A percentile compares a stretch with the other conserved stretches of the same genome.
Evolutionary conservation across 2,797 vertebrate genomes (phyloP).

Genomic region (Falco concolor): DNA sequence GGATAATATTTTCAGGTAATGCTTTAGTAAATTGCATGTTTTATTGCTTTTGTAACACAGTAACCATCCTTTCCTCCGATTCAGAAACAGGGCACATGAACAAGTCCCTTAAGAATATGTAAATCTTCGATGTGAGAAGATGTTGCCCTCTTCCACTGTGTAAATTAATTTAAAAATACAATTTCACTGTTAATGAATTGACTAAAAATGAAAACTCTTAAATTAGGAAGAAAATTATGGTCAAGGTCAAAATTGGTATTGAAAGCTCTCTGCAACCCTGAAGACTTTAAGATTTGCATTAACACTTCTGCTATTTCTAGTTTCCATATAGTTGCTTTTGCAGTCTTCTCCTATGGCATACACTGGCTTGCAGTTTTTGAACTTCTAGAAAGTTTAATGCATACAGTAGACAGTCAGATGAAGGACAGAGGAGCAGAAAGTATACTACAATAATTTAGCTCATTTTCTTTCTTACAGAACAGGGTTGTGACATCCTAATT

Average conservation of each 20-base stretch:
- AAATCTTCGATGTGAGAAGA: background rate
- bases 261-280: background rate
- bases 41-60: slow-evolving; percentile 36
- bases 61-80: background rate
- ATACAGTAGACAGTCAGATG: background rate
- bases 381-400: background rate
- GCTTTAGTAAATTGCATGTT: slow-evolving; percentile 29
- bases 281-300: background rate
- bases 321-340: background rate
- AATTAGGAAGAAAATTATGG: background rate
- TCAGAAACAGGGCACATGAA: background rate
- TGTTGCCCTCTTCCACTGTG: background rate
- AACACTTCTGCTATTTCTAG: background rate
- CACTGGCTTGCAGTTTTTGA: background rate
- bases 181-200: background rate
- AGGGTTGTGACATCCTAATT: too few species aligned
- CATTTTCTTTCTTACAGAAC: background rate
- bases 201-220: background rate
- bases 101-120: background rate
- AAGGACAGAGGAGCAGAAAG: background rate
- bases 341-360: background rate
- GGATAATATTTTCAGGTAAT: slow-evolving; percentile 18
- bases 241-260: background rate
- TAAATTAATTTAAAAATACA: background rate
- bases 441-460: background rate